Evolutionary conservation across 2,888 invertebrate species (phyloP), one percentile per base, ranked within the genome.

Genomic region (Pristionchus entomophagus): DNA sequence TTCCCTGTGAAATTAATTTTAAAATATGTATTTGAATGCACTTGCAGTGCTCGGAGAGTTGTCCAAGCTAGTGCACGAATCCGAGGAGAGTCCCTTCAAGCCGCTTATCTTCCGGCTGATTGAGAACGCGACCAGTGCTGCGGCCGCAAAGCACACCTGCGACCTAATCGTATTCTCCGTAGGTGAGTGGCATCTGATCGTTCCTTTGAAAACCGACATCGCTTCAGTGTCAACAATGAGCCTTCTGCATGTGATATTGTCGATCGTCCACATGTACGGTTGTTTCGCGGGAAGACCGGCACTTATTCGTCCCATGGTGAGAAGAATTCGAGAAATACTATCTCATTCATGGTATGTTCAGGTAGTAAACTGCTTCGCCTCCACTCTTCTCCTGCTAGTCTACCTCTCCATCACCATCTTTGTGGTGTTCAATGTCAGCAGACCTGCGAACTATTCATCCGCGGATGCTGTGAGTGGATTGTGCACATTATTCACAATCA

Each of bases 281-380:
- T 69, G 65, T 41, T 84, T 69, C 69, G 35, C 84, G 8, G 5
- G 51, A 5, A 12, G 84, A 19, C 84, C 84, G 1, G 84, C 73
- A 12, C 69, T 41, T 51, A 32, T 84, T 10, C 29, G 69, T 35
- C 84, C 84, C 0, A 84, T 84, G 84, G 84, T 84, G 19, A 65
- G 83, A 35, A 17, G 45, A 45, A 45, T 10, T 45, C 45, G 45
- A 45, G 14, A 10, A 45, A 45, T 45, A 14, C 6, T 10, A 45
- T 45, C 6, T 45, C 45, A 45, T 45, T 45, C 6, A 45, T 14
- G 45, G 14, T 45, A 14, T 45, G 6, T 14, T 45, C 49, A 77
- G 77, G 38, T 77, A 1, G 49, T 5, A 0, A 49, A 45, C 19
- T 77, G 77, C 19, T 29, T 77, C 38, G 49, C 49, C 1, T 77